Evolutionary conservation across 1,140 invertebrate species (phyloP).

Genomic region (Cherax destructor): DNA sequence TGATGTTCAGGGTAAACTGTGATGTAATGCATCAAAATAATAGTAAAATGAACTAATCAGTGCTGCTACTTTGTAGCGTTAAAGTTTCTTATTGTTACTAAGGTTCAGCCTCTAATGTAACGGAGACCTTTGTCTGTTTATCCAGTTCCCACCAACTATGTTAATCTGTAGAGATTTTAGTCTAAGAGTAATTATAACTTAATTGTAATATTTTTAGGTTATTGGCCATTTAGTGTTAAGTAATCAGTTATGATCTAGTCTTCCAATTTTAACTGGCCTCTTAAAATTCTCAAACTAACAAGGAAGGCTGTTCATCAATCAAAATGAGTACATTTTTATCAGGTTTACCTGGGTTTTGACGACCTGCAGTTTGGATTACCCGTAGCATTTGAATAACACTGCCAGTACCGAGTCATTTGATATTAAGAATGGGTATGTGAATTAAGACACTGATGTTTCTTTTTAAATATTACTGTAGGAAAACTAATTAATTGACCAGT

Average conservation of each 20-base stretch:
- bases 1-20: background rate
- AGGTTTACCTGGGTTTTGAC: conserved; percentile 2
- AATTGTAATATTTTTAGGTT: background rate
- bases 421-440: background rate
- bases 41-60: background rate
- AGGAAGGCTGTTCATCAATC: conserved; percentile 4
- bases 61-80: background rate
- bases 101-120: background rate
- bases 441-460: background rate
- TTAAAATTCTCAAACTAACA: background rate
- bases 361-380: background rate
- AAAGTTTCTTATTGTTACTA: background rate
- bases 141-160: conserved; percentile 26
- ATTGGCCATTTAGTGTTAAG: conserved; percentile 14
- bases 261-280: conserved; percentile 13
- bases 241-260: conserved; percentile 27
- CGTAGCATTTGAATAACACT: conserved; percentile 2
- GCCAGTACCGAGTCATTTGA: background rate
- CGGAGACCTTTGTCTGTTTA: background rate
- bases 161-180: background rate
- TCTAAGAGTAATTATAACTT: background rate
- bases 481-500: background rate
- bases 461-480: background rate
- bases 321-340: background rate
- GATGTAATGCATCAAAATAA: background rate